A percentile compares a stretch with the other conserved stretches of the same genome.
phyloP scores from a whole-genome alignment of 2,113 vertebrate species.

The Sisor rabdophorus region DNA sequence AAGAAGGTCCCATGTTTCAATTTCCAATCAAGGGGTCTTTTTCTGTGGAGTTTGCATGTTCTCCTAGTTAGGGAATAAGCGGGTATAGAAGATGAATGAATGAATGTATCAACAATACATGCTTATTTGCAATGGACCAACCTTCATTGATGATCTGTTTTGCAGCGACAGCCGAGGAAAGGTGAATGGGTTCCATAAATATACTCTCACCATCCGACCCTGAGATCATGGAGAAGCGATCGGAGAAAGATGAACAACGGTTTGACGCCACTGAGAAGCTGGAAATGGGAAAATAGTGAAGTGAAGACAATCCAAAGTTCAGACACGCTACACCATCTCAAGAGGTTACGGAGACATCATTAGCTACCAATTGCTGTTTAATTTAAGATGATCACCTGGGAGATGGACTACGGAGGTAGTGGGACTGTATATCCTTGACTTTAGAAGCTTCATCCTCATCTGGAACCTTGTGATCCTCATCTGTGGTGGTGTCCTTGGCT shows the following conservation, averaged over 20 bases:
- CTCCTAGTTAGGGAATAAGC: too few species aligned
- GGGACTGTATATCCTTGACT: constrained; percentile 77
- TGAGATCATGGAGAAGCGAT: constrained; percentile 82
- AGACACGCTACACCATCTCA: not conserved
- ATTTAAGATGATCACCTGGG: constrained; percentile 74
- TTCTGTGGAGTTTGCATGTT: too few species aligned
- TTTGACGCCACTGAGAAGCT: constrained; percentile 60
- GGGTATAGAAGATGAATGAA: too few species aligned
- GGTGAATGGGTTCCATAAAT: constrained; percentile 96
- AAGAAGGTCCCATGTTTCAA: too few species aligned
- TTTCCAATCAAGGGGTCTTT: too few species aligned
- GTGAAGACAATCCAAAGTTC: not conserved
- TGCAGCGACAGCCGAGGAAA: constrained; percentile 86
- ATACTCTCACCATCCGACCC: constrained; percentile 88
- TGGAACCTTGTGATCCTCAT: constrained; percentile 65
- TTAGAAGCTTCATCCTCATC: constrained; percentile 55
- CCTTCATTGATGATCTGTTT: constrained; percentile 93
- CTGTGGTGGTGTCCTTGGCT: constrained; percentile 55
- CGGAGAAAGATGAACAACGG: constrained; percentile 47
- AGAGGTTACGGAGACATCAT: not conserved
- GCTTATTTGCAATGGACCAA: constrained; percentile 55
- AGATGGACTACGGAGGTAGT: constrained; percentile 86
- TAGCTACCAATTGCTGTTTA: not conserved
- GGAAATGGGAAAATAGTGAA: not conserved
- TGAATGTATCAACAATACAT: too few species aligned